These are phyloP conservation scores for Ormyrus thymus DNA, from an alignment of 2,888 invertebrate species.

Conservation along the genomic window DNA sequence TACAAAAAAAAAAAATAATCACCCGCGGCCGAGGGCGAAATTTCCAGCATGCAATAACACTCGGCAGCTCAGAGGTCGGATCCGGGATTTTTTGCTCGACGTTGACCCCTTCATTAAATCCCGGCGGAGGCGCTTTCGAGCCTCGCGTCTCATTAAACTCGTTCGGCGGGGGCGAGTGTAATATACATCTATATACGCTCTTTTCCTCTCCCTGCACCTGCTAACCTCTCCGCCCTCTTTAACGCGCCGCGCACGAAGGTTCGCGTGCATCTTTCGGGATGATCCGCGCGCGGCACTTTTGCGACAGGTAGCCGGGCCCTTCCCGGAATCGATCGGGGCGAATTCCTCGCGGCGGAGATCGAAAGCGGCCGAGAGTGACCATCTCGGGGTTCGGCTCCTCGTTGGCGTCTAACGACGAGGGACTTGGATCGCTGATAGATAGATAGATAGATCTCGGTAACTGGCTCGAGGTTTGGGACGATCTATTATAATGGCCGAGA, in stretches of 20 bases:
- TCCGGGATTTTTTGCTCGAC: conserved; percentile 2
- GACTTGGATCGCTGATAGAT: neutral
- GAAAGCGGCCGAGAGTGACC: conserved; percentile 6
- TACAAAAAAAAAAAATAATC: neutral
- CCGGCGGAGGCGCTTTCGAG: conserved; percentile 1
- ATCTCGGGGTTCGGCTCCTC: too few species aligned
- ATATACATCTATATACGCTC: neutral
- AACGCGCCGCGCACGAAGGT: conserved; percentile 2
- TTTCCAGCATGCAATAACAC: too few species aligned
- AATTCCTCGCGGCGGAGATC: conserved; percentile 4
- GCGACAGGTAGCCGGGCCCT: conserved; percentile 5
- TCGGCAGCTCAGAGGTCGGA: neutral
- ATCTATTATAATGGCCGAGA: too few species aligned
- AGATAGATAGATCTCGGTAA: neutral
- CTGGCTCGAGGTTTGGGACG: too few species aligned
- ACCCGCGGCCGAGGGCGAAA: neutral
- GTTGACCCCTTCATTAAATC: conserved; percentile 32
- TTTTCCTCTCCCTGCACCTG: conserved; percentile 20
- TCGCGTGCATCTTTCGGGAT: neutral
- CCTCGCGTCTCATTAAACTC: conserved; percentile 15
- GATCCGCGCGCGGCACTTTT: neutral
- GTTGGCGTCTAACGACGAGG: neutral
- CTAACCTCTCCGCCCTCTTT: conserved; percentile 2
- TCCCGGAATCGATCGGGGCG: conserved; percentile 39
- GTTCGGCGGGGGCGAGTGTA: neutral